Conservation (phyloP, 2,888 invertebrate species). For the Cremastobaeus sp. region DNA sequence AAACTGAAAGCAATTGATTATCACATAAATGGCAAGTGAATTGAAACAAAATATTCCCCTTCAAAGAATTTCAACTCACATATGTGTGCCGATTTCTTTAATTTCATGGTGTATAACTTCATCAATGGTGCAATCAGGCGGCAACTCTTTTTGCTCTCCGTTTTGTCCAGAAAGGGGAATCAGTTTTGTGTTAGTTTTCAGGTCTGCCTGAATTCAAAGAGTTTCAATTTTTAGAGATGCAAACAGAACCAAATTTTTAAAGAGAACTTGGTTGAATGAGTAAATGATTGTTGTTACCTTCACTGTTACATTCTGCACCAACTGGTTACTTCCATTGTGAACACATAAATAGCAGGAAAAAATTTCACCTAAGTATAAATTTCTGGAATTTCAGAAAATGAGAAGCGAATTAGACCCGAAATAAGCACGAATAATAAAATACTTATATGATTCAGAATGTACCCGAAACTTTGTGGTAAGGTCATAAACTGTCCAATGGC, state of each 20-base stretch:
- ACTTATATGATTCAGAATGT: slow-evolving; percentile 37
- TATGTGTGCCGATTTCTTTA: slow-evolving; percentile 99
- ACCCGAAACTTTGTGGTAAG: slow-evolving; percentile 97
- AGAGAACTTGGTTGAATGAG: neutral
- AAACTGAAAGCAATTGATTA: slow-evolving; percentile 81
- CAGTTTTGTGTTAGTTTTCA: slow-evolving; percentile 94
- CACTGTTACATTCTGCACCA: slow-evolving; percentile 89
- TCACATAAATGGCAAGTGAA: no score
- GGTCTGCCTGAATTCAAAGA: slow-evolving; percentile 86
- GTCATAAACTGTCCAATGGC: slow-evolving; percentile 94
- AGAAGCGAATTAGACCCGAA: neutral
- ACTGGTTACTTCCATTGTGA: slow-evolving; percentile 94
- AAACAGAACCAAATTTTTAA: no score
- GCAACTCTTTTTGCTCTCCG: slow-evolving; percentile 80
- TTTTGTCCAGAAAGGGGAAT: slow-evolving; percentile 89
- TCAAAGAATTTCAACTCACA: slow-evolving; percentile 83
- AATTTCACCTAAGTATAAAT: slow-evolving; percentile 98
- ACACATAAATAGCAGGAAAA: slow-evolving; percentile 98
- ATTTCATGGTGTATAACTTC: slow-evolving; percentile 99
- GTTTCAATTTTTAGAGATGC: no score
- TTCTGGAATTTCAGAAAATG: slow-evolving; percentile 79
- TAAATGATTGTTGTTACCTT: slow-evolving; percentile 84
- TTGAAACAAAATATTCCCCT: no score
- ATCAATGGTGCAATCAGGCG: slow-evolving; percentile 91
- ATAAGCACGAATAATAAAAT: neutral